A percentile compares a stretch with the other conserved stretches of the same genome.
Evolutionary conservation across 2,113 vertebrate species (phyloP).

Genomic region (Cyprinus carpio): DNA sequence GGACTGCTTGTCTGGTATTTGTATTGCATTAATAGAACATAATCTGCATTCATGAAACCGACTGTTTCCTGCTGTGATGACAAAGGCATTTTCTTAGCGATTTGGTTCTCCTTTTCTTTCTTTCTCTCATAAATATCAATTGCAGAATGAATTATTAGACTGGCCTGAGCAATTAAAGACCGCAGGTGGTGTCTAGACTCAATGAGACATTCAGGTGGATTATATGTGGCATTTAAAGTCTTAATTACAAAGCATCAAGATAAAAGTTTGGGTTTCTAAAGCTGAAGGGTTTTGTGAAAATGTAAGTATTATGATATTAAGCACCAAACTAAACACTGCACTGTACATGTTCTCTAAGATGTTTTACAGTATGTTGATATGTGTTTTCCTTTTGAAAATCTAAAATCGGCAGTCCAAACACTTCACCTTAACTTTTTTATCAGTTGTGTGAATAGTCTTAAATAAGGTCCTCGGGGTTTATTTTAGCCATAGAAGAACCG

Average conservation of each 20-base stretch:
- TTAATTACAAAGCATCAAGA: background rate
- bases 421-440: background rate
- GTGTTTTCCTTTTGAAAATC: background rate
- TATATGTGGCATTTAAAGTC: conserved; percentile 21
- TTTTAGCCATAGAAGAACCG: background rate
- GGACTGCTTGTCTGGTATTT: conserved; percentile 18
- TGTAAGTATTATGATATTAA: background rate
- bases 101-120: background rate
- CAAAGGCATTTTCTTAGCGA: background rate
- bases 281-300: background rate
- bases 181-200: background rate
- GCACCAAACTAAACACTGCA: background rate
- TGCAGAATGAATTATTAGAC: background rate
- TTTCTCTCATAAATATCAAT: background rate
- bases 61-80: conserved; percentile 30
- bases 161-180: conserved; percentile 22
- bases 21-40: conserved; percentile 29
- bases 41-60: conserved; percentile 31
- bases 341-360: background rate
- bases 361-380: background rate
- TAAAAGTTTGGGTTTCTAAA: background rate
- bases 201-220: background rate
- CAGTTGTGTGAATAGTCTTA: too few species aligned
- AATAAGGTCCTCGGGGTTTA: too few species aligned
- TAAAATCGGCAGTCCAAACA: background rate